A percentile compares a stretch with the other conserved stretches of the same genome.
phyloP scores from a whole-genome alignment of 2,888 invertebrate genomes.

The Pomacea canaliculata region DNA sequence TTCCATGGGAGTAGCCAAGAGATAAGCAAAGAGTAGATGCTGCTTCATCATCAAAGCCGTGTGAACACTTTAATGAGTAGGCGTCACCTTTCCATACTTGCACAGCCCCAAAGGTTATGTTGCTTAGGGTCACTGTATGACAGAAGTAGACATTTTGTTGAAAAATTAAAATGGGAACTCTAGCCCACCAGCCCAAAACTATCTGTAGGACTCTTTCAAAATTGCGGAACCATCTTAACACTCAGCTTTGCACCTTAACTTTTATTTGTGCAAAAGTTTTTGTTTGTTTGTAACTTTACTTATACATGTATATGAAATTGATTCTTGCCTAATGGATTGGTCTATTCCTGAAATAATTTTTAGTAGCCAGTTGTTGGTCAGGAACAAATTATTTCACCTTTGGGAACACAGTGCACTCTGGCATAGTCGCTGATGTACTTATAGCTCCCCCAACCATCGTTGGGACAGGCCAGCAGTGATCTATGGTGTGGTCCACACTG shows the following conservation, averaged over 20 bases:
- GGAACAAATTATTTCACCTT: conserved; percentile 34
- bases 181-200: no score
- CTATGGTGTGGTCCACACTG: conserved; percentile 45
- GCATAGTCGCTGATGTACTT: conserved; percentile 38
- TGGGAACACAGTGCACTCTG: conserved; percentile 48
- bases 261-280: no score
- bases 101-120: conserved; percentile 41
- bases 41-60: conserved; percentile 25
- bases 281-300: no score
- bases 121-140: not conserved
- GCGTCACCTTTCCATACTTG: conserved; percentile 38
- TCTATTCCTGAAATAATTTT: no score
- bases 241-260: no score
- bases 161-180: no score
- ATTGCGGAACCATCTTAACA: no score
- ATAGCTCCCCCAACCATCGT: conserved; percentile 44
- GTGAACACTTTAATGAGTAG: conserved; percentile 32
- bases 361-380: no score
- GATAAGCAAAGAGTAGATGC: conserved; percentile 24
- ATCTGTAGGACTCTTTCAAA: no score
- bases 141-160: no score
- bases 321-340: no score
- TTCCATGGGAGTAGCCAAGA: conserved; percentile 20
- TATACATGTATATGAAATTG: no score
- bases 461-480: conserved; percentile 45